Percentiles rank a stretch among this genome's conserved stretches.
phyloP scores from a whole-genome alignment of 2,888 invertebrate species.

The Eumerus sabulonum region DNA sequence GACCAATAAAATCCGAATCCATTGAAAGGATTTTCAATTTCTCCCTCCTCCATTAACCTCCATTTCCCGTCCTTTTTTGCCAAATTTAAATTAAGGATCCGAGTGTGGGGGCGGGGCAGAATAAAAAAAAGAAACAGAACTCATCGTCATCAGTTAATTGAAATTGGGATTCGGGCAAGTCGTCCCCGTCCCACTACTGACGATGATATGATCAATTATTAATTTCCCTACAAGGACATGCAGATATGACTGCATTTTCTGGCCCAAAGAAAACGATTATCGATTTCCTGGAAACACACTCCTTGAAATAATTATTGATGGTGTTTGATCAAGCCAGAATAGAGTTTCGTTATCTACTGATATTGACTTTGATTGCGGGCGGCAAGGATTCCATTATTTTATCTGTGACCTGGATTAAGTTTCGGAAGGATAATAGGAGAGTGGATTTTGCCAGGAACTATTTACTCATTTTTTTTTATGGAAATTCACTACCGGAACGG shows the following conservation, averaged over 20 bases:
- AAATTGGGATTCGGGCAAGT: slow-evolving; percentile 6
- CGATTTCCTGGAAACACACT: slow-evolving; percentile 16
- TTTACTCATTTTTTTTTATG: slow-evolving; percentile 7
- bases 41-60: slow-evolving; percentile 4
- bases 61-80: background rate
- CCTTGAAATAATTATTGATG: slow-evolving; percentile 25
- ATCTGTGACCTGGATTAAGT: slow-evolving; percentile 39
- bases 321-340: slow-evolving; percentile 2
- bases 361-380: slow-evolving; percentile 24
- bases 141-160: slow-evolving; percentile 23
- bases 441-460: slow-evolving; percentile 8
- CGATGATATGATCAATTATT: slow-evolving; percentile 18
- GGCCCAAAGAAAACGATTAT: slow-evolving; percentile 5
- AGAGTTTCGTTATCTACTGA: slow-evolving; percentile 1
- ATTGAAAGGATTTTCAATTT: slow-evolving; percentile 43
- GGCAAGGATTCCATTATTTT: slow-evolving; percentile 4
- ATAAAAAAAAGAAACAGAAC: background rate
- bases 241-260: slow-evolving; percentile 13
- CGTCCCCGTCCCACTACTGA: too few species aligned
- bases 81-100: slow-evolving; percentile 29
- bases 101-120: too few species aligned
- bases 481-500: slow-evolving; percentile 9
- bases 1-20: slow-evolving; percentile 13
- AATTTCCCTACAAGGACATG: background rate
- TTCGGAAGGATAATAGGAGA: slow-evolving; percentile 8